phyloP scores from a whole-genome alignment of 2,888 invertebrate species.

The Lampropteryx suffumata region DNA sequence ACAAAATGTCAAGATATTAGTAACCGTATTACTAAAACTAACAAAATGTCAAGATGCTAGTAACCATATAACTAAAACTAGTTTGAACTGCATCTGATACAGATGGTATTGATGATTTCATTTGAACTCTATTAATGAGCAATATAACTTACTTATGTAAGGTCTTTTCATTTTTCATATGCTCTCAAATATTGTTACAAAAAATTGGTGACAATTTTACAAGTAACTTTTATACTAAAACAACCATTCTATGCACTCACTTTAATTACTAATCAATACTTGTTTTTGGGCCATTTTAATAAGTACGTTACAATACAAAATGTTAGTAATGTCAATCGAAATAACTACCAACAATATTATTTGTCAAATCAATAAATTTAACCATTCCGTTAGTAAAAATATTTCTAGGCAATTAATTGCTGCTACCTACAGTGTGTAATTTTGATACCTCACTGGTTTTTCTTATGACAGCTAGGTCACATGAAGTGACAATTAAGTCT shows the following conservation, averaged over 20 bases:
- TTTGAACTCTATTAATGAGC: constrained; percentile 73
- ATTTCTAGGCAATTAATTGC: constrained; percentile 56
- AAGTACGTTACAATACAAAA: constrained; percentile 23
- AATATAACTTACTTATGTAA: constrained; percentile 35
- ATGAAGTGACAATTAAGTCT: too few relatives aligned
- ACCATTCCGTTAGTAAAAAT: constrained; percentile 49
- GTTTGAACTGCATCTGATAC: constrained; percentile 81
- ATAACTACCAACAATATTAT: constrained; percentile 31
- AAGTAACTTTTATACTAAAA: constrained; percentile 21
- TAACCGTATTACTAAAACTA: constrained; percentile 41
- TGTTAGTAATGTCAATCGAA: constrained; percentile 51
- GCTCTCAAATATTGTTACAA: constrained; percentile 4
- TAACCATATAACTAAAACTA: constrained; percentile 56
- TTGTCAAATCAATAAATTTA: constrained; percentile 37
- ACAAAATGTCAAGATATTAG: constrained; percentile 67
- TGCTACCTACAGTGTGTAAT: too few relatives aligned
- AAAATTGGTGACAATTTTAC: constrained; percentile 7
- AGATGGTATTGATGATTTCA: constrained; percentile 63
- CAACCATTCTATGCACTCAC: constrained; percentile 17
- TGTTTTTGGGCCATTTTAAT: constrained; percentile 28
- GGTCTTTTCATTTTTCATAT: constrained; percentile 30
- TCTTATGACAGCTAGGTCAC: too few relatives aligned
- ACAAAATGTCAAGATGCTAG: constrained; percentile 67
- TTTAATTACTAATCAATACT: constrained; percentile 7
- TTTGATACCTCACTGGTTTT: too few relatives aligned